phyloP scores from a whole-genome alignment of 2,888 invertebrate species.

The Drosophila ustulata region DNA sequence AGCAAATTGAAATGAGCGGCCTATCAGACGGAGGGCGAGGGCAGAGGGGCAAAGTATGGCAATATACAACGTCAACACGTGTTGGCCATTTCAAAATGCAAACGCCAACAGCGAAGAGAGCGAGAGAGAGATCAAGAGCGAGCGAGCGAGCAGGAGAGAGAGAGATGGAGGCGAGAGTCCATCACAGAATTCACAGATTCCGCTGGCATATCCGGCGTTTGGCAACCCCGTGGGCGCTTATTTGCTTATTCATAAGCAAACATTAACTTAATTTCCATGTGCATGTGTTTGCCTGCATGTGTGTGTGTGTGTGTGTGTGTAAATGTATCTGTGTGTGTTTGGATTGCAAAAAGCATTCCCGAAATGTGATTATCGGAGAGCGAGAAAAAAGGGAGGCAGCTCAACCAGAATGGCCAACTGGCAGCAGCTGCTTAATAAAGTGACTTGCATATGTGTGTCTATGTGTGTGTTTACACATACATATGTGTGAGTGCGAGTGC shows the following conservation, averaged over 20 bases:
- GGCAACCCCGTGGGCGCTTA: conserved; percentile 72
- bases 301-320: conserved; percentile 16
- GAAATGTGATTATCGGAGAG: conserved; percentile 76
- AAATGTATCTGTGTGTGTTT: conserved; percentile 18
- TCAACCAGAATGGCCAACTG: conserved; percentile 40
- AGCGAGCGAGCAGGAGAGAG: neutral
- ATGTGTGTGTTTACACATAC: neutral
- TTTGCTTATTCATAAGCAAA: conserved; percentile 85
- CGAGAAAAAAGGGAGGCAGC: conserved; percentile 7
- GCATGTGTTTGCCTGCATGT: conserved; percentile 17
- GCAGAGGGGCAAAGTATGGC: conserved; percentile 2
- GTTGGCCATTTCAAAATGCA: conserved; percentile 81
- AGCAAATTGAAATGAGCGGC: conserved; percentile 72
- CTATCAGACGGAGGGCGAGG: conserved; percentile 8
- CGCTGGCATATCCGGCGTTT: conserved; percentile 36
- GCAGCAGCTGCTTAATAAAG: conserved; percentile 76
- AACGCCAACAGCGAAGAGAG: conserved; percentile 46
- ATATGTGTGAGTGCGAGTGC: conserved; percentile 8
- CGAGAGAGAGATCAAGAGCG: conserved; percentile 17
- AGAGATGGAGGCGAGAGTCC: conserved; percentile 51
- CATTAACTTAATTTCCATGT: conserved; percentile 83
- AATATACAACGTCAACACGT: conserved; percentile 63
- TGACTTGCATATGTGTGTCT: conserved; percentile 19
- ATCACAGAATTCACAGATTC: conserved; percentile 52
- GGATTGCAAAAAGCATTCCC: conserved; percentile 69